These are phyloP conservation scores for Scalopus aquaticus DNA, from an alignment of 2,113 vertebrate species.

Conservation along the genomic window DNA sequence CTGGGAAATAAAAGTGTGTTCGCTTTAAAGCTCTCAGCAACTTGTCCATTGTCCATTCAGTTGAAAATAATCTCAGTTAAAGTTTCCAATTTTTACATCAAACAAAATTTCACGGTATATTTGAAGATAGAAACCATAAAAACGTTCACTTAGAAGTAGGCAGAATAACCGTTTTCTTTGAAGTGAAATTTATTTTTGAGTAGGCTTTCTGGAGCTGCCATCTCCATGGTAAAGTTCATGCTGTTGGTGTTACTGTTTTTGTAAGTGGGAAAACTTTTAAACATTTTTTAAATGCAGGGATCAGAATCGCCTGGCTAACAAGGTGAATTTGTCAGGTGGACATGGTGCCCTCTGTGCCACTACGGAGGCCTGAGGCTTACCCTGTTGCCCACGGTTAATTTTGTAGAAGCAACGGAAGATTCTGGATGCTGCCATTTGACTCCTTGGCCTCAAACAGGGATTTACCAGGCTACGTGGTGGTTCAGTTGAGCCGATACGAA, in stretches of 20 bases:
- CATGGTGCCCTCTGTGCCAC: conserved; percentile 60
- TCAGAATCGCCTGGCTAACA: conserved; percentile 52
- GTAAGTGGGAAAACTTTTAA: conserved; percentile 54
- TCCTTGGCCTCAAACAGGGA: conserved; percentile 69
- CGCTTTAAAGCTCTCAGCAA: not conserved
- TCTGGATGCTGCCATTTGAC: conserved; percentile 73
- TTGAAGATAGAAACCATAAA: not conserved
- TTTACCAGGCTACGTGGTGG: conserved; percentile 78
- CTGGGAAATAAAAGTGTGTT: not conserved
- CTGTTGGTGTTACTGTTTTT: no score
- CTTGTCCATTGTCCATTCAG: not conserved
- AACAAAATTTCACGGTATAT: not conserved
- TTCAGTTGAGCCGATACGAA: conserved; percentile 84
- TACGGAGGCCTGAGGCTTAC: conserved; percentile 64
- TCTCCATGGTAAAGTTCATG: no score
- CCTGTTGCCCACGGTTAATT: conserved; percentile 60
- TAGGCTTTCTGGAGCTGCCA: no score
- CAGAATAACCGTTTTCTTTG: not conserved
- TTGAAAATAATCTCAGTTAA: not conserved
- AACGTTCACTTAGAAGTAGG: not conserved
- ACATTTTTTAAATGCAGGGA: conserved; percentile 51
- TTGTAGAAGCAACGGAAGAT: conserved; percentile 64
- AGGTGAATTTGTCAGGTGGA: conserved; percentile 58
- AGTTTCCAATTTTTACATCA: not conserved
- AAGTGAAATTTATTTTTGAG: not conserved